These are phyloP conservation scores for Cryptotermes secundus DNA, from an alignment of 1,140 invertebrate genomes.

Conservation along the genomic window DNA sequence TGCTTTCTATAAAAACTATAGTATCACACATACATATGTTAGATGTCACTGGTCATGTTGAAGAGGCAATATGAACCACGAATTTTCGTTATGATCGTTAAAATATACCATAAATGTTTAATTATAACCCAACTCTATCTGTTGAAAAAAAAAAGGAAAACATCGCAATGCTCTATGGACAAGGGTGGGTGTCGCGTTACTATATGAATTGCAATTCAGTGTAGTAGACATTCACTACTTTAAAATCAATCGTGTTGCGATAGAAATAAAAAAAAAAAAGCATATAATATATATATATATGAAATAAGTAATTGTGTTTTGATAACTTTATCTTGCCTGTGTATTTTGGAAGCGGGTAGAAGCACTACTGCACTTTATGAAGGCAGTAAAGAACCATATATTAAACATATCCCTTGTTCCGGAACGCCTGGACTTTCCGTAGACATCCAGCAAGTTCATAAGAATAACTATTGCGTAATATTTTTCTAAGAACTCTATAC, in stretches of 20 bases:
- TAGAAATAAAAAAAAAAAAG: neutral
- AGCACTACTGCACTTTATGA: slow-evolving; percentile 25
- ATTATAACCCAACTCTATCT: neutral
- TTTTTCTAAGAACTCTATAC: slow-evolving; percentile 33
- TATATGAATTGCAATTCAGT: neutral
- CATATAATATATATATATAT: neutral
- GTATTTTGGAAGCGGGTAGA: slow-evolving; percentile 26
- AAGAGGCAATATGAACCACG: slow-evolving; percentile 22
- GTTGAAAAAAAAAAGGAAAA: neutral
- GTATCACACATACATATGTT: neutral
- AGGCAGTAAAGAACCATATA: slow-evolving; percentile 34
- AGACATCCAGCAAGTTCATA: slow-evolving; percentile 29
- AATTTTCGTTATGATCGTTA: slow-evolving; percentile 23
- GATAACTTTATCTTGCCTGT: slow-evolving; percentile 28
- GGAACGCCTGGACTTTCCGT: slow-evolving; percentile 33
- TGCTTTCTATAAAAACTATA: neutral
- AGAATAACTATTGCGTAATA: slow-evolving; percentile 26
- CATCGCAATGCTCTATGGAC: slow-evolving; percentile 28
- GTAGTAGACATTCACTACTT: neutral
- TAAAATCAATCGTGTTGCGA: slow-evolving; percentile 17
- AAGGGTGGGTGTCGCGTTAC: slow-evolving; percentile 17
- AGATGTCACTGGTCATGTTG: slow-evolving; percentile 15
- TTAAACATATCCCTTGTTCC: slow-evolving; percentile 32
- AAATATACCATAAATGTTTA: slow-evolving; percentile 20
- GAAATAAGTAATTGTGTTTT: slow-evolving; percentile 23